Evolutionary conservation across 2,113 vertebrate species (phyloP).

Genomic region (Psophia crepitans): DNA sequence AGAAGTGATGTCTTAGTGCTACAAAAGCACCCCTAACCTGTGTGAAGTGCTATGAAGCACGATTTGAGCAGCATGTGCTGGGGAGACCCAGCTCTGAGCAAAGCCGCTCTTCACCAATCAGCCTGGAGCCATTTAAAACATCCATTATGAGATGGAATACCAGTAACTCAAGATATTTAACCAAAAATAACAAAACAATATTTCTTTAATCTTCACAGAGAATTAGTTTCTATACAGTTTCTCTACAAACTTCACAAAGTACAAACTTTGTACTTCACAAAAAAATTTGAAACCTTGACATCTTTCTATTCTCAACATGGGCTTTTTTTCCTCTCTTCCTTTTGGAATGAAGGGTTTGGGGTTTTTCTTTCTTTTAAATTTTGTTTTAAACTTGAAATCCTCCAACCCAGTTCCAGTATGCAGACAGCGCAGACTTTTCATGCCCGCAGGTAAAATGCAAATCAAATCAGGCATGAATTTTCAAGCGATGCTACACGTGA

Average conservation of each 20-base stretch:
- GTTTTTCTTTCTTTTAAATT: background rate
- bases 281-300: background rate
- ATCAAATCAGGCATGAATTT: background rate
- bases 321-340: background rate
- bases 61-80: background rate
- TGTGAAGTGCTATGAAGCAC: background rate
- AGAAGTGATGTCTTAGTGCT: background rate
- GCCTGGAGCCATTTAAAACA: background rate
- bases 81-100: background rate
- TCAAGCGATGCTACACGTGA: background rate
- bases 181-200: background rate
- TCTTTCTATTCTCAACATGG: background rate
- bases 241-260: too few relatives aligned
- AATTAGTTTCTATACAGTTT: background rate
- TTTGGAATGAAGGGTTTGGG: accelerated
- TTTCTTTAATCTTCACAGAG: background rate
- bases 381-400: background rate
- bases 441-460: background rate
- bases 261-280: accelerated
- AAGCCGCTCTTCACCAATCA: background rate
- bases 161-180: background rate
- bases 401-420: too few relatives aligned
- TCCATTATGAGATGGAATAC: background rate
- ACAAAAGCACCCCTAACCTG: background rate
- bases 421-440: background rate